Base-by-base conservation (phyloP, 2,888 invertebrate genomes). In the Ernsta delagoae region DNA sequence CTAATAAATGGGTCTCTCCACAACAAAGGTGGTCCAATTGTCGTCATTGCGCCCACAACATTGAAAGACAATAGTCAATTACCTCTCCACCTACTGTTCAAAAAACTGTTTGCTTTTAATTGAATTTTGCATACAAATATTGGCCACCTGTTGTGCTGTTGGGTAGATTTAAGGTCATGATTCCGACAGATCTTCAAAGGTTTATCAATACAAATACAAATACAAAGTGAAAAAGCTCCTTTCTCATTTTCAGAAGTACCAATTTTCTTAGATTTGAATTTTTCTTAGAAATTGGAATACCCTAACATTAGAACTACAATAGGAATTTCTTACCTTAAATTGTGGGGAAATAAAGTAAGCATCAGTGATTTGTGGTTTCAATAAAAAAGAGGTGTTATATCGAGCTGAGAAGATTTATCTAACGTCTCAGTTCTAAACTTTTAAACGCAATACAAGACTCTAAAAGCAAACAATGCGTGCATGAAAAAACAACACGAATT, bases 11-110 rank as follows among this genome's bases (percentile, higher is more conserved):
- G n/a, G n/a, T n/a, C n/a, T n/a, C 5, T 36, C 12, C 9, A 16
- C 56, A 43, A 9, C 70, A 70, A 70, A 54, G 77, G 75, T 79
- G 61, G 54, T 61, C 67, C 39, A 54, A 54, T 59, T 61, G 50
- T 60, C 41, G 43, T 31, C 75, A 70, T 70, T 72, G 78, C 89
- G 77, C 89, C 88, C 79, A 90, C 89, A 75, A 76, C 69, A 76
- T 75, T 64, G 66, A n/a, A 72, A 87, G 83, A 92, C 90, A 92
- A 91, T 91, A 83, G 86, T 83, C 88, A 83, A 91, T 90, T 88
- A 86, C 80, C 75, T 73, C 79, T 82, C 86, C 87, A 85, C 89
- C 87, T 87, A 89, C 88, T 84, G 84, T 75, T 82, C 73, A 63
- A 72, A 66, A 69, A 59, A 64, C n/a, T 31, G 68, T 71, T 75